These are phyloP conservation scores for Gambusia holbrooki DNA, from an alignment of 2,113 vertebrate genomes.

Conservation along the genomic window DNA sequence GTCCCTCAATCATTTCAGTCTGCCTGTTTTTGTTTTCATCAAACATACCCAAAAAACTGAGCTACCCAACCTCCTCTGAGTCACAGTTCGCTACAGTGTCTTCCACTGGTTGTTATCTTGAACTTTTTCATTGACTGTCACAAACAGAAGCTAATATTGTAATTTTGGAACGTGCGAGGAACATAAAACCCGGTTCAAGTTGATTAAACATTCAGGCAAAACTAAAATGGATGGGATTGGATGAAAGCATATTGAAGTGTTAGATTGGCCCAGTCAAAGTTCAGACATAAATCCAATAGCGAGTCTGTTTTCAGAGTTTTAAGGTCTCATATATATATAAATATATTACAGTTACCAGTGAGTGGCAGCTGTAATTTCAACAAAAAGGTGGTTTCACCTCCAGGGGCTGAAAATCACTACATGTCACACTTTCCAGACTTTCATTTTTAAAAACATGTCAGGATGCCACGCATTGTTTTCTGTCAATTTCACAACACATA, in stretches of 20 bases:
- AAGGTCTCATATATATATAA: too few relatives aligned
- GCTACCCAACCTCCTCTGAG: neutral
- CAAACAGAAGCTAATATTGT: too few relatives aligned
- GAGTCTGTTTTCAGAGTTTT: too few relatives aligned
- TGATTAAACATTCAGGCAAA: too few relatives aligned
- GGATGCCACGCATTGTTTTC: neutral
- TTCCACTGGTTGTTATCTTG: neutral
- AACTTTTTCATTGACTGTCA: neutral
- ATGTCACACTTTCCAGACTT: neutral
- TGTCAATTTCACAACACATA: too few relatives aligned
- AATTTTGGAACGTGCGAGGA: too few relatives aligned
- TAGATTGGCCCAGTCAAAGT: too few relatives aligned
- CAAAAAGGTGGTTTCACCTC: neutral
- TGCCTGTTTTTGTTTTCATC: conserved; percentile 17
- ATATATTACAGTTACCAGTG: neutral
- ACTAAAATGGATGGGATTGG: too few relatives aligned
- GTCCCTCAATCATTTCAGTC: conserved; percentile 44
- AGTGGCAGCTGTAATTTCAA: neutral
- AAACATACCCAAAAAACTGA: conserved; percentile 2
- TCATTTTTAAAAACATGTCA: neutral
- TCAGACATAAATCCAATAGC: too few relatives aligned
- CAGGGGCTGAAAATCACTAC: neutral
- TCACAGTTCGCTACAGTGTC: too few relatives aligned
- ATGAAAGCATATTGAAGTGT: too few relatives aligned
- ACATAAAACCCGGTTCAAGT: too few relatives aligned